A percentile compares a stretch with the other conserved stretches of the same genome.
These are phyloP conservation scores for Epizoanthus stellaris DNA, from an alignment of 92 coral and sea anemone species.

Conservation along the genomic window DNA sequence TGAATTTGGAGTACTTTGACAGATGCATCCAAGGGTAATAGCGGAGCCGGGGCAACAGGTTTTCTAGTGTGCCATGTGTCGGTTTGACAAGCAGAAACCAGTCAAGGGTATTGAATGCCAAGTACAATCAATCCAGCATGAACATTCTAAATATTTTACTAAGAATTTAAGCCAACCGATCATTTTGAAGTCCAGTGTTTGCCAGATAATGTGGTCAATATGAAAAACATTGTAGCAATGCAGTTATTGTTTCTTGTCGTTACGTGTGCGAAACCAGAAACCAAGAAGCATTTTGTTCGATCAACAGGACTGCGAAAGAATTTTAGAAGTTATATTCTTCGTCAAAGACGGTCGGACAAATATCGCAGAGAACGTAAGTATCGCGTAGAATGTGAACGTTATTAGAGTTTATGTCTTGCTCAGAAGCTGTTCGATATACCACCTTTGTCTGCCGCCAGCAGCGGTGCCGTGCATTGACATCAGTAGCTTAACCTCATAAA, in stretches of 20 bases:
- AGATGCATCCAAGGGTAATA: neutral
- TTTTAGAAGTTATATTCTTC: neutral
- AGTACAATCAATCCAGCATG: neutral
- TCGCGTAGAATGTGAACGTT: neutral
- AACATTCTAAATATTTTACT: neutral
- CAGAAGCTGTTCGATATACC: neutral
- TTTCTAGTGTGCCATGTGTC: neutral
- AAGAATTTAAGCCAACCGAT: neutral
- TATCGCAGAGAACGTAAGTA: neutral
- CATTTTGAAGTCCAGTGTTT: neutral
- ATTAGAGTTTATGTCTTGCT: neutral
- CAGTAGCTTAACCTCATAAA: no score
- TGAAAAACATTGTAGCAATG: neutral
- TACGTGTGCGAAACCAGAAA: neutral
- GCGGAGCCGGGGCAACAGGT: neutral
- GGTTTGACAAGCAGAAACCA: neutral
- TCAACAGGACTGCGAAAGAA: neutral
- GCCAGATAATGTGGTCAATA: neutral
- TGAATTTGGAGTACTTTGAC: no score
- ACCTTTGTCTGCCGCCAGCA: no score
- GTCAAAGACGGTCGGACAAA: slow-evolving; percentile 1
- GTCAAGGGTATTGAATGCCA: neutral
- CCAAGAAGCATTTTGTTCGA: neutral
- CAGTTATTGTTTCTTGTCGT: neutral
- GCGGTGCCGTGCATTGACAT: no score